Conservation (phyloP, 2,797 vertebrate genomes). For the Heterohyrax brucei region DNA sequence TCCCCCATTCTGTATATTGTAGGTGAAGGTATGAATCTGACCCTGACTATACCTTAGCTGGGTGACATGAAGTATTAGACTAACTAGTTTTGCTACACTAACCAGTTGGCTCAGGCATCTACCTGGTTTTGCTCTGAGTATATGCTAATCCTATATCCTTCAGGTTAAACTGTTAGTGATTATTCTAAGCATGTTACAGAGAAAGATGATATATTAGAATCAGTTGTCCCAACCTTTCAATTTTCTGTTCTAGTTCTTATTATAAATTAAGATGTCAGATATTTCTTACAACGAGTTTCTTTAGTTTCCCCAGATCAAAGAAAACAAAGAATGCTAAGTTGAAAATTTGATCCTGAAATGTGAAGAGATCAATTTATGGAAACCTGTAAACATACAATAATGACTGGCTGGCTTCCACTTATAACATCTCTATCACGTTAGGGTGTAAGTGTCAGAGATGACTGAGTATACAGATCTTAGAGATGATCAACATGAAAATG, state of each 20-base stretch:
- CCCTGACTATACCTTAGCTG: no score
- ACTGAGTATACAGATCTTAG: not conserved
- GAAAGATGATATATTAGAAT: not conserved
- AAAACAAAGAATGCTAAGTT: not conserved
- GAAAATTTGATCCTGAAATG: constrained; percentile 31
- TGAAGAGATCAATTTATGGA: not conserved
- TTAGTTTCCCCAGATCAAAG: constrained; percentile 12
- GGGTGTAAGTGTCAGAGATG: not conserved
- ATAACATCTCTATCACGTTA: not conserved
- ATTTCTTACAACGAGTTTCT: not conserved
- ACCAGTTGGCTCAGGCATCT: not conserved
- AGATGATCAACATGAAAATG: not conserved
- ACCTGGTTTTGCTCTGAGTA: not conserved
- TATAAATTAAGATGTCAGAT: not conserved
- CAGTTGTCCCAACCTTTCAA: not conserved
- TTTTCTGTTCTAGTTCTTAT: not conserved
- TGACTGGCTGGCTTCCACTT: not conserved
- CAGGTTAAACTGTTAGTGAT: not conserved
- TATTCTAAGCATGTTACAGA: not conserved
- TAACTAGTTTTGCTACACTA: not conserved
- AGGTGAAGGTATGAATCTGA: not conserved
- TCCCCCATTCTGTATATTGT: not conserved
- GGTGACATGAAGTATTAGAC: not conserved
- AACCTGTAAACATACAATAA: not conserved
- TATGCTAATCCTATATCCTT: not conserved